A percentile compares a stretch with the other conserved stretches of the same genome.
Conservation (phyloP, 1,140 invertebrate species). For the Mercenaria mercenaria region DNA sequence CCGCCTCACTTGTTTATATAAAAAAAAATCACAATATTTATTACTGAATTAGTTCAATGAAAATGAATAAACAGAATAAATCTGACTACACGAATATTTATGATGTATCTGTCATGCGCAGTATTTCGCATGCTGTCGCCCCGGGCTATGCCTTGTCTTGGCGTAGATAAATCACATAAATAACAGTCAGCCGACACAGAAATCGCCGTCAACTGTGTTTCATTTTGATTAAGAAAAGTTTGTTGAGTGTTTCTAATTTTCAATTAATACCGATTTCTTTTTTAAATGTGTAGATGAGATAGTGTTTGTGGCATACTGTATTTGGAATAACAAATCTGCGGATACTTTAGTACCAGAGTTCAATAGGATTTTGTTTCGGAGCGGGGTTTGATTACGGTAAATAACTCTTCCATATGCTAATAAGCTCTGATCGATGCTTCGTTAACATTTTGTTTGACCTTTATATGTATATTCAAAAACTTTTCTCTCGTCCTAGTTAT, state of each 20-base stretch:
- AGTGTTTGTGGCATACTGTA: no score
- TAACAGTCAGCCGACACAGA: not conserved
- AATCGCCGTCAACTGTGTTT: not conserved
- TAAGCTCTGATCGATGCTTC: no score
- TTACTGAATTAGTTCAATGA: not conserved
- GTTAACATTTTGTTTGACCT: no score
- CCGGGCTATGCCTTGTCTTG: not conserved
- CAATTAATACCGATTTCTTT: not conserved
- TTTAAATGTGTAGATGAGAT: not conserved
- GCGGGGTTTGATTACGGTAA: no score
- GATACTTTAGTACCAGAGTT: no score
- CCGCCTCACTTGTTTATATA: no score
- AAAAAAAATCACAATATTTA: no score
- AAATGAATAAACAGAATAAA: not conserved
- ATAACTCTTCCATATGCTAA: no score
- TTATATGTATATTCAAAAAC: no score
- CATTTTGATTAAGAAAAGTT: not conserved
- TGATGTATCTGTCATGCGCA: slow-evolving; percentile 24
- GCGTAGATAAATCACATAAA: not conserved
- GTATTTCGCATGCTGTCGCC: slow-evolving; percentile 27
- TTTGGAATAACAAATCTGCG: not conserved
- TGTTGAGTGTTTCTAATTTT: not conserved
- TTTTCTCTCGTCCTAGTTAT: no score
- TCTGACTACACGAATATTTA: slow-evolving; percentile 13
- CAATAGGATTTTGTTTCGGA: no score